phyloP scores from a whole-genome alignment of 2,888 invertebrate species.

The Formica aserva region DNA sequence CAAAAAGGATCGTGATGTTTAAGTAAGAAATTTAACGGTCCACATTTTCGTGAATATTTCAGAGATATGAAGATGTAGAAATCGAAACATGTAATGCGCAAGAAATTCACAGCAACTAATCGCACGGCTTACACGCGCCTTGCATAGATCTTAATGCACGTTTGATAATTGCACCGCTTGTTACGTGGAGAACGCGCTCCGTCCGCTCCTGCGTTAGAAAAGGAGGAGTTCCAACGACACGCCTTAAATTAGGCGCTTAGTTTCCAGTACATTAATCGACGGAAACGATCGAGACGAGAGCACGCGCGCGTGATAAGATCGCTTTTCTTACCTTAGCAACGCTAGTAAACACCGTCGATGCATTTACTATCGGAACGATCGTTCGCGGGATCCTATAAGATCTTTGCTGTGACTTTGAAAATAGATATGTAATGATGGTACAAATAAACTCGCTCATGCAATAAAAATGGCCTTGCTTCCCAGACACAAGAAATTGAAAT shows the following conservation, averaged over 20 bases:
- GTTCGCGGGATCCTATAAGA: conserved; percentile 39
- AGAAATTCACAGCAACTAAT: conserved; percentile 41
- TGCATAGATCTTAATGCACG: conserved; percentile 30
- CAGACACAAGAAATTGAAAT: conserved; percentile 5
- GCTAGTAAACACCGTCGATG: background rate
- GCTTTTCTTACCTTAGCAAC: conserved; percentile 3
- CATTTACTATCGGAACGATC: conserved; percentile 36
- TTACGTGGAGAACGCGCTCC: conserved; percentile 39
- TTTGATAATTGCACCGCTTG: conserved; percentile 46
- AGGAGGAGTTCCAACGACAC: conserved; percentile 60
- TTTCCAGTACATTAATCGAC: conserved; percentile 76
- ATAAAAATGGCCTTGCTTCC: conserved; percentile 15
- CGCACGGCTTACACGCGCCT: conserved; percentile 12
- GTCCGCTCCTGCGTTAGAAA: conserved; percentile 27
- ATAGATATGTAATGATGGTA: conserved; percentile 6
- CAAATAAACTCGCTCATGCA: conserved; percentile 9
- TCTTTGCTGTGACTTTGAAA: background rate
- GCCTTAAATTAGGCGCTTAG: conserved; percentile 69
- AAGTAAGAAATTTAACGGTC: background rate
- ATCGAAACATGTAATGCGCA: conserved; percentile 23
- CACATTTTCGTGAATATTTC: conserved; percentile 21
- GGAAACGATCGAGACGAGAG: conserved; percentile 71
- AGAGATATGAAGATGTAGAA: conserved; percentile 19
- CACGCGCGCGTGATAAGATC: conserved; percentile 33
- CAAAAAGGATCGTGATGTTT: background rate